Conservation (phyloP, 2,888 invertebrate species). For the Dolomedes plantarius region DNA sequence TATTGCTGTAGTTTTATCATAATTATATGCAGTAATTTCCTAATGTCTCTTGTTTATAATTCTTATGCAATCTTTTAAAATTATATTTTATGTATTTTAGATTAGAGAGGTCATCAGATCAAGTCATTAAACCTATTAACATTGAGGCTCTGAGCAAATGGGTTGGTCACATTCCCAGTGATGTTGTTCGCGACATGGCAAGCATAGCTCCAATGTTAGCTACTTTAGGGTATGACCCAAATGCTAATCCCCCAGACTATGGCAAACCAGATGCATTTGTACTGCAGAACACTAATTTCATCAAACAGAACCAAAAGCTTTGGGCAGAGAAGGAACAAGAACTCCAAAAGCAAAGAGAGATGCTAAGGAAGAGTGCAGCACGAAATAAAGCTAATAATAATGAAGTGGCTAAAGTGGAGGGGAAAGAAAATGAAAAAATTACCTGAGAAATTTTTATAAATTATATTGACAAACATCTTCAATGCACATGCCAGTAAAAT, state of each 20-base stretch:
- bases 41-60: too few species aligned
- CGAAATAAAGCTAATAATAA: constrained; percentile 26
- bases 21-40: too few species aligned
- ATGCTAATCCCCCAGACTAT: constrained; percentile 96
- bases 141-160: constrained; percentile 87
- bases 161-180: constrained; percentile 81
- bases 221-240: constrained; percentile 93
- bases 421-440: constrained; percentile 41
- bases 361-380: constrained; percentile 16
- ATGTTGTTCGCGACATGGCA: constrained; percentile 94
- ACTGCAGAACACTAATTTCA: constrained; percentile 79
- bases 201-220: constrained; percentile 96
- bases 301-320: constrained; percentile 76
- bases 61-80: too few species aligned
- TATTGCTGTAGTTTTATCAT: too few species aligned
- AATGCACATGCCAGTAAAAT: constrained; percentile 34
- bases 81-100: constrained; percentile 81
- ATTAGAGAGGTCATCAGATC: constrained; percentile 97
- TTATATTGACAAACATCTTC: not conserved
- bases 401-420: constrained; percentile 12
- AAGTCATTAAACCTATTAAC: constrained; percentile 98
- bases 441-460: constrained; percentile 20
- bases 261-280: constrained; percentile 88
- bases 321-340: constrained; percentile 75
- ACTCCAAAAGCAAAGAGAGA: constrained; percentile 73